phyloP scores from a whole-genome alignment of 2,888 invertebrate species.

The Minunthozetes semirufus region DNA sequence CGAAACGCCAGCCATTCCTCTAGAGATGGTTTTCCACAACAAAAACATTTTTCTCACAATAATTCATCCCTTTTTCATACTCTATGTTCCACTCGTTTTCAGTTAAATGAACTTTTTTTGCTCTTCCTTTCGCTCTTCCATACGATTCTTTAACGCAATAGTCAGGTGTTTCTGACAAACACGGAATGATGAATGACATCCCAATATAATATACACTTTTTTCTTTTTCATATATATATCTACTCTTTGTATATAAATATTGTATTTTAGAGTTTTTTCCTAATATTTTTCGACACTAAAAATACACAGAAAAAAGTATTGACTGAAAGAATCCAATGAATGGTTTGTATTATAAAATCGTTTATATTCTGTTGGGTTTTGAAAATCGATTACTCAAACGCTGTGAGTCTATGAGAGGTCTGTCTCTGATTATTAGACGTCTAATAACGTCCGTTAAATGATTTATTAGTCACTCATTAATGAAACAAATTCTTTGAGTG shows the following conservation, averaged over 20 bases:
- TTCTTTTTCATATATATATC: neutral
- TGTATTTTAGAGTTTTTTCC: neutral
- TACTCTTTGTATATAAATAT: neutral
- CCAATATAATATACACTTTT: neutral
- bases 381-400: neutral
- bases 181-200: conserved; percentile 25
- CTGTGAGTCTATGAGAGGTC: too few relatives aligned
- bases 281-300: neutral
- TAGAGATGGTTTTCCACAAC: neutral
- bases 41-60: neutral
- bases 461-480: conserved; percentile 16
- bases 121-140: too few relatives aligned
- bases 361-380: neutral
- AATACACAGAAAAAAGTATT: neutral
- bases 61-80: conserved; percentile 25
- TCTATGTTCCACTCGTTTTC: neutral
- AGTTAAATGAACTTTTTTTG: neutral
- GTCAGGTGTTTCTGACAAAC: conserved; percentile 30
- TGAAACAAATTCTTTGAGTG: neutral
- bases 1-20: neutral
- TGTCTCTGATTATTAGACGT: neutral
- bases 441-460: neutral
- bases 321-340: neutral
- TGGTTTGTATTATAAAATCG: neutral
- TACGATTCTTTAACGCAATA: neutral